Base-by-base conservation (phyloP, 2,797 vertebrate genomes). In the Enteromius trimaculatus region DNA sequence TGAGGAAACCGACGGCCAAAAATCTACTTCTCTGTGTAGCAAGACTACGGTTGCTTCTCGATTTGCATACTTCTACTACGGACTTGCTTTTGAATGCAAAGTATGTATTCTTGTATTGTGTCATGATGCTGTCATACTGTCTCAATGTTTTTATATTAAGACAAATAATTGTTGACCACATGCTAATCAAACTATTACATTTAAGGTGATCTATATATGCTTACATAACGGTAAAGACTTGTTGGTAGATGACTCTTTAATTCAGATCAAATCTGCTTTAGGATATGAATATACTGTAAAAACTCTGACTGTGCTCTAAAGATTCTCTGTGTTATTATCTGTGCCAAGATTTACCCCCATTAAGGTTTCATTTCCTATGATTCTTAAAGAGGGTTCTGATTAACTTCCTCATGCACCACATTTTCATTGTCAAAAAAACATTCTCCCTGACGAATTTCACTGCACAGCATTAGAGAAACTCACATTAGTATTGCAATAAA, bases 401-500 rank as follows among this genome's bases (percentile, higher is more conserved):
- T 58, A 58, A 37, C 74, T 77, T 77, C 60, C 14, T 53, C 9
- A 2, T 14, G 23, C 26, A n/a, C 31, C 10, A 58, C 14, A 51
- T 75, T 81, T 64, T 72, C 29, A 60, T 47, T 11, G 21, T 64
- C 23, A 81, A 26, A 81, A 81, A 19, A 51, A n/a, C 44, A 66
- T 62, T 75, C 42, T 37, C 14, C 19, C 21, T 37, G 11, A 26
- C 2, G 4, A 44, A 23, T 60, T 26, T 64, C 14, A 31, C 29
- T 64, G 14, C 7, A 31, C 62, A 7, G 14, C 62, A 64, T 31
- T 31, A 31, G 37, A 77, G 55, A 19, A 65, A 47, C 39, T 47
- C 39, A 79, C 44, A 7, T 79, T 53, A 31, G 9, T 19, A 65
- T 23, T 77, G 11, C 10, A 62, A 29, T 60, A 51, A 49, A 64